These are phyloP conservation scores for Channa maculata DNA, from an alignment of 2,113 vertebrate genomes.

Conservation along the genomic window DNA sequence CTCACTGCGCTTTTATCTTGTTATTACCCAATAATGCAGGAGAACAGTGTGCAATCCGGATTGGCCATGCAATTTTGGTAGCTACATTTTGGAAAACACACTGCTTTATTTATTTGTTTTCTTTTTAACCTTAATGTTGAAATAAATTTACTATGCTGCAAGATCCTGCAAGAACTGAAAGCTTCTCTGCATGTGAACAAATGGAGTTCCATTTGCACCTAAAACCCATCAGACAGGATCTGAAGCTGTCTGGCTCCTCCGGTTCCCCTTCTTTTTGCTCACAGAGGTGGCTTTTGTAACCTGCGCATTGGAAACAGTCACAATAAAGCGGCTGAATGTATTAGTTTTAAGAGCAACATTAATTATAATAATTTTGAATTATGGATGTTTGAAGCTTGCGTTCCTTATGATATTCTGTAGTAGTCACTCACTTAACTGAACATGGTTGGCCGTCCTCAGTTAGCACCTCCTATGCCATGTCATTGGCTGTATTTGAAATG, in stretches of 20 bases:
- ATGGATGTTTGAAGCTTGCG: no score
- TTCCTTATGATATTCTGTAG: no score
- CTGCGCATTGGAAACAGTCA: neutral
- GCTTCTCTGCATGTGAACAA: neutral
- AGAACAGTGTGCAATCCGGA: conserved; percentile 34
- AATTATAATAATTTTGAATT: no score
- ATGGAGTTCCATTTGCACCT: conserved; percentile 6
- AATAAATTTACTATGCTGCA: no score
- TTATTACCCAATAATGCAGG: conserved; percentile 65
- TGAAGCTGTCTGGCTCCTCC: conserved; percentile 42
- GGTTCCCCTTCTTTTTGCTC: conserved; percentile 7
- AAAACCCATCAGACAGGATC: conserved; percentile 74
- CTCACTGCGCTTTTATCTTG: conserved; percentile 54
- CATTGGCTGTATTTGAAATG: neutral
- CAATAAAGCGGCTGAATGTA: no score
- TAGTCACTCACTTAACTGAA: neutral
- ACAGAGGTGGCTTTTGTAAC: conserved; percentile 19
- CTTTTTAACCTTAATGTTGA: no score
- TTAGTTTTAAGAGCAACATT: no score
- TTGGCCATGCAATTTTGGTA: no score
- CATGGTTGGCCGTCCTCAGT: neutral
- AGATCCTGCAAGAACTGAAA: neutral
- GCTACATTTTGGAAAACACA: no score
- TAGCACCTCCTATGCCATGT: neutral
- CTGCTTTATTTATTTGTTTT: no score